phyloP scores from a whole-genome alignment of 2,113 vertebrate species.

The Eulemur macaco region DNA sequence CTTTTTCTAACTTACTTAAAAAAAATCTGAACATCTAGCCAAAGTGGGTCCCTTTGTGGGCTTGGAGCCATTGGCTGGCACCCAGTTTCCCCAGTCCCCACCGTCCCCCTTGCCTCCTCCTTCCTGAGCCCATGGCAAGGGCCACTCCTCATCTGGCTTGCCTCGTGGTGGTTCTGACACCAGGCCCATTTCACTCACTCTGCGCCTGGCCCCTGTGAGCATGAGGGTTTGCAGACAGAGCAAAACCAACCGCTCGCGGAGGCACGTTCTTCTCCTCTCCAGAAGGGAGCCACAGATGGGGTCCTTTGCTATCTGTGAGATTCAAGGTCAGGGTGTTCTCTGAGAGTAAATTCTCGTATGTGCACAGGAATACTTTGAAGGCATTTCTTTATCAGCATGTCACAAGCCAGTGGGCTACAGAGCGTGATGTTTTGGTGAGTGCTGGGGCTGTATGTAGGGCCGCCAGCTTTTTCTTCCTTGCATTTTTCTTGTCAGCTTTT shows the following conservation, averaged over 20 bases:
- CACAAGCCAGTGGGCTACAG: neutral
- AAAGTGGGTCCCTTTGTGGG: neutral
- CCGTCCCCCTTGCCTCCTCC: neutral
- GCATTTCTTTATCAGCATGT: neutral
- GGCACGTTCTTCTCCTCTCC: neutral
- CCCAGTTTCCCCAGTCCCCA: neutral
- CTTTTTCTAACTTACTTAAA: neutral
- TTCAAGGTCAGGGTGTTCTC: constrained; percentile 26
- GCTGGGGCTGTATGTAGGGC: neutral
- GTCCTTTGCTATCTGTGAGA: neutral
- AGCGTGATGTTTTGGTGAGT: rapidly evolving
- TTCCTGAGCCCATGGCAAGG: neutral
- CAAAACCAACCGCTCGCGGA: neutral
- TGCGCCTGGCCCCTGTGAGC: neutral
- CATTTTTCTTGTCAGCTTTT: neutral
- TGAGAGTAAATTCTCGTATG: neutral
- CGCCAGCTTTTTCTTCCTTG: neutral
- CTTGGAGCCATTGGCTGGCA: neutral
- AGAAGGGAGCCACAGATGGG: neutral
- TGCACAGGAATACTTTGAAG: neutral
- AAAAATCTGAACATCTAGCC: neutral
- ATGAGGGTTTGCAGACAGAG: neutral
- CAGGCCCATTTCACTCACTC: neutral
- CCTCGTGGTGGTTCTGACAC: neutral
- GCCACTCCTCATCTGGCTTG: neutral